phyloP scores from a whole-genome alignment of 2,888 invertebrate species.

The Campoplex capitator region DNA sequence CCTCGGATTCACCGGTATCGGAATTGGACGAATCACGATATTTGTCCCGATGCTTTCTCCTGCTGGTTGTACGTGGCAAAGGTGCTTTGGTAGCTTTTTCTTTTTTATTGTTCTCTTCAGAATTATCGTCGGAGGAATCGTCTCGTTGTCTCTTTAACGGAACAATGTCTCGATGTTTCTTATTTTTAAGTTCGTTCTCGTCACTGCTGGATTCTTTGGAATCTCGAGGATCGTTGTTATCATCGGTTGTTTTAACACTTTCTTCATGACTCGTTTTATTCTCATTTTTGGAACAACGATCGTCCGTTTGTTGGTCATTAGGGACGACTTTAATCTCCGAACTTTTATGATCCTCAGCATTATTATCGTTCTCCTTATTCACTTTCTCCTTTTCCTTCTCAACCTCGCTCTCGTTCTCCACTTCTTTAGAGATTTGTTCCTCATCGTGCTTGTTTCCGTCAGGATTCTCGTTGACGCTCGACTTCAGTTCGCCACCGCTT shows the following conservation, averaged over 20 bases:
- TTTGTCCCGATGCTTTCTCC: slow-evolving; percentile 80
- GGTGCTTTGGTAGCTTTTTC: slow-evolving; percentile 54
- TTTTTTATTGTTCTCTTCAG: slow-evolving; percentile 55
- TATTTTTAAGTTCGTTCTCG: slow-evolving; percentile 65
- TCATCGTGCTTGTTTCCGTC: slow-evolving; percentile 48
- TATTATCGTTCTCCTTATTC: slow-evolving; percentile 34
- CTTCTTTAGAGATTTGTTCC: slow-evolving; percentile 43
- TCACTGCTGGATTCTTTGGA: slow-evolving; percentile 74
- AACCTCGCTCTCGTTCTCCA: not conserved
- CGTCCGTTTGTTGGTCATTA: slow-evolving; percentile 42
- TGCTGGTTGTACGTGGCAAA: slow-evolving; percentile 68
- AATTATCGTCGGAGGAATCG: slow-evolving; percentile 72
- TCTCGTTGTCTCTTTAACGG: slow-evolving; percentile 13
- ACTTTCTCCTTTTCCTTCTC: slow-evolving; percentile 22
- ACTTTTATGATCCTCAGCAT: slow-evolving; percentile 61
- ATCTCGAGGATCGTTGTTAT: slow-evolving; percentile 69
- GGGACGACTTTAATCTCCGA: slow-evolving; percentile 1
- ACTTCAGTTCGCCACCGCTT: slow-evolving; percentile 45
- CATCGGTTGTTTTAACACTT: slow-evolving; percentile 74
- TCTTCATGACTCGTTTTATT: slow-evolving; percentile 78
- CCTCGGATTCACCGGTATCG: slow-evolving; percentile 81
- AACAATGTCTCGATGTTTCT: slow-evolving; percentile 60
- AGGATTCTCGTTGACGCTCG: slow-evolving; percentile 45
- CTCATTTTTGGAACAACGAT: slow-evolving; percentile 32
- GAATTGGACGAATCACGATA: slow-evolving; percentile 82